Conservation (phyloP, 1,140 invertebrate genomes). For the Myzus persicae region DNA sequence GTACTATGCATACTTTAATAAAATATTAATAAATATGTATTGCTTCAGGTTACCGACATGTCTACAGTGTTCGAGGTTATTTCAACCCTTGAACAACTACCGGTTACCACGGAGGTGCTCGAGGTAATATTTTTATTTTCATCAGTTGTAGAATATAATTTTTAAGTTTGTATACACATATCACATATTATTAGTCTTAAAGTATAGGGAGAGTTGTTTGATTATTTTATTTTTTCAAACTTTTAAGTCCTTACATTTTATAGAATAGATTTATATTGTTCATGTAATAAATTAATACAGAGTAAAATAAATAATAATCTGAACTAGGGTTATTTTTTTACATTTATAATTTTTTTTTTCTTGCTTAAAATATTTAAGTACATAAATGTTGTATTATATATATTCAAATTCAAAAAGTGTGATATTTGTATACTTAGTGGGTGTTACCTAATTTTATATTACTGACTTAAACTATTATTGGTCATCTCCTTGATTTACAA, state of each 20-base stretch:
- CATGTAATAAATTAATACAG: background rate
- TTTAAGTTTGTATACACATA: background rate
- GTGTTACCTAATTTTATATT: background rate
- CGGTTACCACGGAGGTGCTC: slow-evolving; percentile 93
- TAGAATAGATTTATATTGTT: background rate
- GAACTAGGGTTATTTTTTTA: background rate
- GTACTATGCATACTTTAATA: background rate
- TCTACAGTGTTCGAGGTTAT: slow-evolving; percentile 89
- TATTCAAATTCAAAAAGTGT: background rate
- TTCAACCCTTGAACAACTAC: slow-evolving; percentile 87
- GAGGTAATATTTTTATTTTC: slow-evolving; percentile 72
- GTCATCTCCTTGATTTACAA: background rate
- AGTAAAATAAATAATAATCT: background rate
- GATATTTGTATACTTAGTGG: background rate
- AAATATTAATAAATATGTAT: slow-evolving; percentile 15
- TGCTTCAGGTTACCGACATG: slow-evolving; percentile 90
- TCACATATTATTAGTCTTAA: background rate
- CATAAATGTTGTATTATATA: background rate
- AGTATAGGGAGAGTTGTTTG: background rate
- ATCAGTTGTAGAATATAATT: background rate
- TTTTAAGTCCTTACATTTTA: background rate
- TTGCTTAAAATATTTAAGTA: background rate
- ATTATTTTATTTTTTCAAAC: background rate
- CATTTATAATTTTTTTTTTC: background rate
- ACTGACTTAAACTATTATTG: background rate